Evolutionary conservation across 2,888 invertebrate species (phyloP).

Genomic region (Eristalinus sepulchralis): DNA sequence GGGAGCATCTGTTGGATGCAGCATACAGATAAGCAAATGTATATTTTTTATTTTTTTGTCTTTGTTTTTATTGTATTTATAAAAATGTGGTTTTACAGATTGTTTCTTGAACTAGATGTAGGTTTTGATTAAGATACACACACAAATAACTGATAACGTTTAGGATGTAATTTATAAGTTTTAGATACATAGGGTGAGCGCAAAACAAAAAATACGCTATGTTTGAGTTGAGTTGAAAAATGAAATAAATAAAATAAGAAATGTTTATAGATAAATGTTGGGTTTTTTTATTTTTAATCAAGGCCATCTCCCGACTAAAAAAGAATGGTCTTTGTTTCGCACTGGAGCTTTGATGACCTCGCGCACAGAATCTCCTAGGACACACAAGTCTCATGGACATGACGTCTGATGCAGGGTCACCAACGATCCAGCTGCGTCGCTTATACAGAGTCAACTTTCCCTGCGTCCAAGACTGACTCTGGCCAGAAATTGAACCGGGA

Average conservation of each 20-base stretch:
- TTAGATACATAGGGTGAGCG: not conserved
- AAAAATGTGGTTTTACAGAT: slow-evolving; percentile 16
- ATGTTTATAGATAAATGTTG: not conserved
- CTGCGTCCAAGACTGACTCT: no score
- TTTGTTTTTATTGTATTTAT: slow-evolving; percentile 23
- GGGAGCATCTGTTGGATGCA: not conserved
- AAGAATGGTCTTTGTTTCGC: no score
- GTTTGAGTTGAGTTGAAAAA: not conserved
- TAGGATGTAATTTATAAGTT: slow-evolving; percentile 6
- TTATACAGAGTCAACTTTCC: no score
- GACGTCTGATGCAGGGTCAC: no score
- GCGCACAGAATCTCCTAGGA: no score
- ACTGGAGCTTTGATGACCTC: no score
- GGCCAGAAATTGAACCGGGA: no score
- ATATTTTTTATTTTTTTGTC: not conserved
- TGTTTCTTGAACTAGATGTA: not conserved
- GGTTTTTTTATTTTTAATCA: not conserved
- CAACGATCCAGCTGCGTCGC: no score
- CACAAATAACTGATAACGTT: slow-evolving; percentile 37
- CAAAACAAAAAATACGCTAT: no score
- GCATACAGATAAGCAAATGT: not conserved
- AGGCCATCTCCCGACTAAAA: not conserved
- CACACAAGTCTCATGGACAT: no score
- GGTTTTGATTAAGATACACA: not conserved
- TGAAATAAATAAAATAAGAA: not conserved